A percentile compares a stretch with the other conserved stretches of the same genome.
phyloP scores from a whole-genome alignment of 2,888 invertebrate genomes.

The Agrochola litura region DNA sequence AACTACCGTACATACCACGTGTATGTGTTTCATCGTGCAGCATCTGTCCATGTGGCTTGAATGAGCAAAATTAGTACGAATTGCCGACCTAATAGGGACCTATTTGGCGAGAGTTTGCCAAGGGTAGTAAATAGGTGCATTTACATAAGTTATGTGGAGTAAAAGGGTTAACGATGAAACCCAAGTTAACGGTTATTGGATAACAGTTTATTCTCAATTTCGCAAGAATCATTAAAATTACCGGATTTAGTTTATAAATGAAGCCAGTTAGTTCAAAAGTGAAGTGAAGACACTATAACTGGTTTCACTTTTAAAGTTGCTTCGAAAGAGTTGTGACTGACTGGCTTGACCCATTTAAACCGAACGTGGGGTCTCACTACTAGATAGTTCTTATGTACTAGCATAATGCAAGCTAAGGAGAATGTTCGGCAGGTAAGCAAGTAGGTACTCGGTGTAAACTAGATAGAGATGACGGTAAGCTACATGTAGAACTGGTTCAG shows the following conservation, averaged over 20 bases:
- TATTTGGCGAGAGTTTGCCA: neutral
- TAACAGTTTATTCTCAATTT: neutral
- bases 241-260: constrained; percentile 10
- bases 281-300: constrained; percentile 10
- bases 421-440: constrained; percentile 82
- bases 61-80: neutral
- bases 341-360: constrained; percentile 23
- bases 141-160: neutral
- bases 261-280: constrained; percentile 15
- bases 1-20: neutral
- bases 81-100: neutral
- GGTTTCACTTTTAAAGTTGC: constrained; percentile 43
- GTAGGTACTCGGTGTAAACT: constrained; percentile 79
- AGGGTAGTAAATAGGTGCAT: neutral
- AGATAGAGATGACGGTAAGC: constrained; percentile 86
- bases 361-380: constrained; percentile 1
- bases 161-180: neutral
- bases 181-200: neutral
- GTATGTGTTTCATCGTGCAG: neutral
- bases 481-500: constrained; percentile 76
- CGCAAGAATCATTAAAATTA: neutral
- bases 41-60: neutral
- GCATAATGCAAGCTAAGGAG: constrained; percentile 77
- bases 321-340: constrained; percentile 18
- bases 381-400: constrained; percentile 51